phyloP scores from a whole-genome alignment of 2,888 invertebrate species.

The Eilema depressum region DNA sequence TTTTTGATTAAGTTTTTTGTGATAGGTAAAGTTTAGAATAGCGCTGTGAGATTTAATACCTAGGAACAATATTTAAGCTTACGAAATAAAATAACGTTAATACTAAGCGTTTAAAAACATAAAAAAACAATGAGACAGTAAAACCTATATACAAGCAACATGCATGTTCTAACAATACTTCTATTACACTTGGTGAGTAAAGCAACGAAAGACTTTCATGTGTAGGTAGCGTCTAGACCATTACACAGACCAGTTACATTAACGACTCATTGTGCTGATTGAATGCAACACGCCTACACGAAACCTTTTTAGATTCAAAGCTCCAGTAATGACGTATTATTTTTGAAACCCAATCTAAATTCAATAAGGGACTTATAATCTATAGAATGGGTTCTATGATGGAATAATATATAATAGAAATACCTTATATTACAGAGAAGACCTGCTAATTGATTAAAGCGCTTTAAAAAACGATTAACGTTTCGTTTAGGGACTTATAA shows the following conservation, averaged over 20 bases:
- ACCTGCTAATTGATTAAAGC: not conserved
- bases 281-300: constrained; percentile 70
- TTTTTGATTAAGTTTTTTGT: constrained; percentile 74
- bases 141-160: not conserved
- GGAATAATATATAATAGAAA: constrained; percentile 17
- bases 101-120: not conserved
- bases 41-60: constrained; percentile 2
- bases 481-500: too few species aligned
- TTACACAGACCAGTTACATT: constrained; percentile 58
- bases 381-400: constrained; percentile 12
- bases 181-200: constrained; percentile 32
- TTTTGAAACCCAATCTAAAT: constrained; percentile 42
- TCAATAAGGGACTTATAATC: constrained; percentile 27
- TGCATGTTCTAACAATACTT: not conserved
- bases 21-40: constrained; percentile 27
- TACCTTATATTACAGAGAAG: not conserved
- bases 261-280: constrained; percentile 76
- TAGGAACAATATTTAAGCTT: not conserved
- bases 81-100: not conserved
- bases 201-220: constrained; percentile 56
- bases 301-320: constrained; percentile 61
- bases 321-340: constrained; percentile 55
- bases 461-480: not conserved
- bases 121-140: not conserved
- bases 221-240: constrained; percentile 64